A percentile compares a stretch with the other conserved stretches of the same genome.
Evolutionary conservation across 1,140 invertebrate species (phyloP).

Genomic region (Drosophila sulfurigaster): DNA sequence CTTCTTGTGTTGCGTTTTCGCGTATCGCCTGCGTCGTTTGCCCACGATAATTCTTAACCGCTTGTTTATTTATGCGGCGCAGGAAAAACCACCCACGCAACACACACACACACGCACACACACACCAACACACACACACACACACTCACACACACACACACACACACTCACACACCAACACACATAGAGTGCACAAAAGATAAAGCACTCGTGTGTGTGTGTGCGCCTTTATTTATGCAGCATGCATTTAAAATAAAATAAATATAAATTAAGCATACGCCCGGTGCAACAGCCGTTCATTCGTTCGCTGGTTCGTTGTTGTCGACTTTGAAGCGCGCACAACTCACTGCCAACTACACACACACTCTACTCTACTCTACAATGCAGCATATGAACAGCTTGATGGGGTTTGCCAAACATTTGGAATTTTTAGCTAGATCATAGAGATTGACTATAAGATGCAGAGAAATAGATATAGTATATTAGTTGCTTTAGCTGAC

Average conservation of each 20-base stretch:
- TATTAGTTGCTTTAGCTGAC: no score
- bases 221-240: slow-evolving; percentile 75
- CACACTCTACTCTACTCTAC: slow-evolving; percentile 12
- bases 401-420: no score
- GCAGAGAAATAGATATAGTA: no score
- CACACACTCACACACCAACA: slow-evolving; percentile 28
- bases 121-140: slow-evolving; percentile 30
- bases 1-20: slow-evolving; percentile 11
- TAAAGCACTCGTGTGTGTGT: slow-evolving; percentile 7
- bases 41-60: slow-evolving; percentile 79
- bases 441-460: no score
- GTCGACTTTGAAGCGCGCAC: slow-evolving; percentile 17
- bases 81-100: slow-evolving; percentile 59
- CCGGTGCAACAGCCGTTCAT: slow-evolving; percentile 46
- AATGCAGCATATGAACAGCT: slow-evolving; percentile 16
- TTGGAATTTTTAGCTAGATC: no score
- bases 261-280: slow-evolving; percentile 81
- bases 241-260: slow-evolving; percentile 82
- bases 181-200: background rate
- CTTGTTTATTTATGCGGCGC: slow-evolving; percentile 79
- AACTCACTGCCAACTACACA: slow-evolving; percentile 12
- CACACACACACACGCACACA: slow-evolving; percentile 5
- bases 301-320: no score
- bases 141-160: background rate
- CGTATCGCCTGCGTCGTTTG: slow-evolving; percentile 33